A percentile compares a stretch with the other conserved stretches of the same genome.
phyloP scores from a whole-genome alignment of 64 coral and sea anemone species.

The Montipora efflorescens region DNA sequence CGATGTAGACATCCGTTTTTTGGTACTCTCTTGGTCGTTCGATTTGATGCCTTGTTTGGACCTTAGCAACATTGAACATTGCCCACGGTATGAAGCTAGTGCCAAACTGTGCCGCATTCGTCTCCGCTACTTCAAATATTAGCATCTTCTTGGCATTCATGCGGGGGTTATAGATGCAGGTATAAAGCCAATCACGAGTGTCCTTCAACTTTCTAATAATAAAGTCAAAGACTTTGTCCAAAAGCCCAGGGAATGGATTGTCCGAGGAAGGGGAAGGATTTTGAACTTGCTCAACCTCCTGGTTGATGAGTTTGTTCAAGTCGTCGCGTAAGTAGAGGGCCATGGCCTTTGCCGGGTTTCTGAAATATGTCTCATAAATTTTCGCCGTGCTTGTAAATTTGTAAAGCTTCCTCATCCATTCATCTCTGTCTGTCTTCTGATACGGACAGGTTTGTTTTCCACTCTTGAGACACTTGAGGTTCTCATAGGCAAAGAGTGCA shows the following conservation, averaged over 20 bases:
- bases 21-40: no score
- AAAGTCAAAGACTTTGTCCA: conserved; percentile 26
- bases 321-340: neutral
- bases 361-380: neutral
- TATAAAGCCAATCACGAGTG: conserved; percentile 19
- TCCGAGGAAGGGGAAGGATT: neutral
- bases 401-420: conserved; percentile 11
- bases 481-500: conserved; percentile 32
- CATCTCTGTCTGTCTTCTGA: neutral
- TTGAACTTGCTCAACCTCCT: neutral
- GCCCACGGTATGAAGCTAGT: neutral
- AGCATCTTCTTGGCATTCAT: neutral
- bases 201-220: conserved; percentile 22
- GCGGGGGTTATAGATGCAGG: neutral
- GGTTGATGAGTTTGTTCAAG: neutral
- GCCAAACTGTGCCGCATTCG: neutral
- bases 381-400: conserved; percentile 30
- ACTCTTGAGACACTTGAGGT: neutral
- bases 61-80: neutral
- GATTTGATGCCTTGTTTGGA: neutral
- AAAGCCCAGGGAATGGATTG: neutral
- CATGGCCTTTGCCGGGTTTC: neutral
- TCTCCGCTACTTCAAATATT: conserved; percentile 19
- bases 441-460: neutral
- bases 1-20: no score